Evolutionary conservation across 2,113 vertebrate species (phyloP), one percentile per base, ranked within the genome.

Genomic region (Montifringilla adamsi): DNA sequence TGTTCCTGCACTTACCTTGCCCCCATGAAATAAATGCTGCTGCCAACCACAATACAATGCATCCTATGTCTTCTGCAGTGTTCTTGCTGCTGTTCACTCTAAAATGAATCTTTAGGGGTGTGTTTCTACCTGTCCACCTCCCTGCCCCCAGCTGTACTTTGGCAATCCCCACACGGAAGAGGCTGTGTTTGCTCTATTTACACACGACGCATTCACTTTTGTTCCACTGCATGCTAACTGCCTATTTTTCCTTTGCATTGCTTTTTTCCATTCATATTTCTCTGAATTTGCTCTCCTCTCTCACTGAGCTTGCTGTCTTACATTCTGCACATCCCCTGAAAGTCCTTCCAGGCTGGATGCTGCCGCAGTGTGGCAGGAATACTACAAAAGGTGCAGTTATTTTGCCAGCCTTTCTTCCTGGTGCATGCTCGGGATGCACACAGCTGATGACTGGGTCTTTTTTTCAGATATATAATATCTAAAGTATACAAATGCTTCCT

Each of bases 1-100:
- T 37, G 72, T 86, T 88, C 70, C 50, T 87, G 60, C 44, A 41
- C 49, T 64, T 93, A 81, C 53, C 83, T 92, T 92, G 44, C 60
- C 56, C 39, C 55, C 30, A 20, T 16, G 62, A 89, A 91, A 88
- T 47, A 85, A 79, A 70, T 52, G 47, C 55, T 72, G 66, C 63
- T 95, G 76, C 79, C 82, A 90, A 59, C 39, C 55, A 81, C 23
- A 35, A 4, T 15, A 81, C 79, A 94, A 77, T 68, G 60, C 49
- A 60, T 11, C 10, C 56, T 46, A 52, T 90, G 90, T 92, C 64
- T 78, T 88, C 78, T 47, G 47, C 52, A 53, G 56, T 8, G 3
- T 28, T 90, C 59, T 62, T 86, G 68, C 46, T 81, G 82, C 75
- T 67, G 22, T 27, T 83, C 41, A 33, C 53, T 37, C 27, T 21